Base-by-base conservation (phyloP, 2,888 invertebrate species). In the Trichogramma dendrolimi region DNA sequence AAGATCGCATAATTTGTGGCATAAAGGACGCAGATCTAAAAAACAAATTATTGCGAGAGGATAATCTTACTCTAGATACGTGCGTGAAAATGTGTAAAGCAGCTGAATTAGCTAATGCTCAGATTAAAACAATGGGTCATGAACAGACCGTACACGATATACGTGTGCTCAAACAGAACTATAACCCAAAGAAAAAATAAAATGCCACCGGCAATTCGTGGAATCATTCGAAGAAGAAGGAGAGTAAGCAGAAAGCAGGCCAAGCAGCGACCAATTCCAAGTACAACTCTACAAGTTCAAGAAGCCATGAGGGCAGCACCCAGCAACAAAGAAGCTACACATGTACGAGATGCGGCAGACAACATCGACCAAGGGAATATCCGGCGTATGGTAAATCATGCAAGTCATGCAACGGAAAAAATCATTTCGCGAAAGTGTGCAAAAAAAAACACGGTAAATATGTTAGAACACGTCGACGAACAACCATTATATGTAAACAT, bases 1-100 rank as follows among this genome's bases (percentile, higher is more conserved):
- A 66, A 63, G 69, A 70, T 48, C 52, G 67, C 49, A 67, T 71
- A 4, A 63, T 71, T 4, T 66, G 64, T 41, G 68, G 69, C n/a
- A 66, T 70, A 6, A 27, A 14, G 11, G 61, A 68, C 55, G 47
- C 55, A 10, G 51, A 55, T n/a, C 6, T 71, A 41, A 70, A 70
- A 59, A 62, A 65, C 52, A 52, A 61, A n/a, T 55, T 70, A 8
- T 49, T 71, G 4, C 57, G 69, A n/a, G 69, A 70, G 52, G 63
- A 65, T 5, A 62, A 69, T 11, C 41, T 69, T 41, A 57, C 47
- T 1, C 57, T 69, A 49, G 59, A 67, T 27, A 60, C 63, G 10
- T 67, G 67, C 52, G 46, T 66, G 4, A 48, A 66, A 50, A 57
- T 68, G 4, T 71, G 70, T 55, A 53, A 64, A 49, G 63, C 70